Base-by-base conservation (phyloP, 1,140 invertebrate species). In the Ceratoteleas bidentatus region DNA sequence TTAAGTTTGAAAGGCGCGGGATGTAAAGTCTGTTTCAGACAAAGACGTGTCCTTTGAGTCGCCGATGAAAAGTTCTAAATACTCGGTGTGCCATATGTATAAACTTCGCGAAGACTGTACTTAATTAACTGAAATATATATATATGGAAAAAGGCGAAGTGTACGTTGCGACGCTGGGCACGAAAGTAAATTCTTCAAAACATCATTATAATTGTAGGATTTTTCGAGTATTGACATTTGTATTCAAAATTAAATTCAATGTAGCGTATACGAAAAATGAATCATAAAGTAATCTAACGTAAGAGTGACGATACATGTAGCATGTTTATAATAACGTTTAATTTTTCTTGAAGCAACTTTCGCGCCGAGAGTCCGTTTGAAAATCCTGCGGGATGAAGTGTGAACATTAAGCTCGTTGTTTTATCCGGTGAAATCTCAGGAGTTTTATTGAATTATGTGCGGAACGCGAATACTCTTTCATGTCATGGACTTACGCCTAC, bases 1-100 rank as follows among this genome's bases (percentile, higher is more conserved):
- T 57, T 86, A 87, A 84, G 85, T 87, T 87, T 87, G 75, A 61
- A 77, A 73, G 79, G 82, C 84, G 84, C 65, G 68, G 64, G 50
- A 81, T 56, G 56, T 69, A n/a, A n/a, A 61, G 64, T 62, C 60
- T 74, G 56, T 34, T 56, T 49, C 66, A 68, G 36, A 56, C 15
- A 36, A 61, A 45, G 69, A 81, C 34, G 57, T 68, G 75, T 77
- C 65, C 70, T 82, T 80, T 73, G 15, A 58, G 78, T 83, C 73
- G 66, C 79, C 61, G 64, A 78, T 60, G 36, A 65, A 80, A 68
- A 66, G 61, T 84, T 70, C 88, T 91, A 90, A 91, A 91, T 91
- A 91, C 87, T 90, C 89, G 88, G 90, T 91, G 90, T 91, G 90
- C 90, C 90, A 91, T 91, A 91, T 87, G 86, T 78, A 77, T 90